phyloP scores from a whole-genome alignment of 2,113 vertebrate genomes.

The Brachyistius frenatus region DNA sequence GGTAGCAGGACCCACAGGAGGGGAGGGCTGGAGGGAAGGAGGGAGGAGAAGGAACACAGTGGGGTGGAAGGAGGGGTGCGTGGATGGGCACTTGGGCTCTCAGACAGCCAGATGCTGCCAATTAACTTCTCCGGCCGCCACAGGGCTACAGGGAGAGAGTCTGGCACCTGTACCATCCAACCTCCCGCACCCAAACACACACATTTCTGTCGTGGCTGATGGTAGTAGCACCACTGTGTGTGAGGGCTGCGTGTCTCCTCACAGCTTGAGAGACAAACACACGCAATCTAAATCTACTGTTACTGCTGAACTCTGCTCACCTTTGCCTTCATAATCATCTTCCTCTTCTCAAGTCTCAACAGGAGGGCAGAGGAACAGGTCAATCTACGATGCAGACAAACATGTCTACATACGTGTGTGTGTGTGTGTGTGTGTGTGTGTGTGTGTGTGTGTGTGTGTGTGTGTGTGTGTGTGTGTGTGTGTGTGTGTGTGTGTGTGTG shows the following conservation, averaged over 20 bases:
- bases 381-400: background rate
- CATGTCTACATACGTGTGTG: constrained; percentile 7
- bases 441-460: too few relatives aligned
- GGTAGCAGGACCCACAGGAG: constrained; percentile 63
- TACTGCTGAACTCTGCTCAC: constrained; percentile 29
- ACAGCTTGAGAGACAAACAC: constrained; percentile 49
- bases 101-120: constrained; percentile 94
- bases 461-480: background rate
- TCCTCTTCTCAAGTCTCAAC: constrained; percentile 10
- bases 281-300: constrained; percentile 35
- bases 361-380: constrained; percentile 15
- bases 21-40: constrained; percentile 38
- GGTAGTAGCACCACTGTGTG: constrained; percentile 19
- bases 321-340: constrained; percentile 15
- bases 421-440: background rate
- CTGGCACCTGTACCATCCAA: constrained; percentile 71
- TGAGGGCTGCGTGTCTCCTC: constrained; percentile 56
- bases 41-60: constrained; percentile 40
- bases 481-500: background rate
- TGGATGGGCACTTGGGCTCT: constrained; percentile 82
- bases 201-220: constrained; percentile 39
- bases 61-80: constrained; percentile 38
- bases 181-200: constrained; percentile 42
- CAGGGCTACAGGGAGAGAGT: constrained; percentile 68
- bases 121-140: constrained; percentile 88